phyloP scores from a whole-genome alignment of 2,113 vertebrate genomes.

The Percina caprodes region DNA sequence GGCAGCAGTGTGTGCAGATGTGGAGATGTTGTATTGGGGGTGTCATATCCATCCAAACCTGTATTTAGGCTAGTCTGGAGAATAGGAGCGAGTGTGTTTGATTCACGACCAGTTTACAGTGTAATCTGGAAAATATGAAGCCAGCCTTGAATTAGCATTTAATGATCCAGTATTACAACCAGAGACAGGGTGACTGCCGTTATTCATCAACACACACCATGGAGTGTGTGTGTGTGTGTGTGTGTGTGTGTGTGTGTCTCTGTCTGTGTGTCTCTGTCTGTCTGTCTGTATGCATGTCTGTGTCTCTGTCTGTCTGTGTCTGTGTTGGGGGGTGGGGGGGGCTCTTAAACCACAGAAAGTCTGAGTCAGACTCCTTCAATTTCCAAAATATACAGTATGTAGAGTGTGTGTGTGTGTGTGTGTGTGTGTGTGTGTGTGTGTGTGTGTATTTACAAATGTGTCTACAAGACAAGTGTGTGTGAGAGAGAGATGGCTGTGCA shows the following conservation, averaged over 20 bases:
- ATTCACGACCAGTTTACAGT: conserved; percentile 25
- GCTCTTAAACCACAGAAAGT: conserved; percentile 54
- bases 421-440: conserved; percentile 2
- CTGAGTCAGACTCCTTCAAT: conserved; percentile 59
- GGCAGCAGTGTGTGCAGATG: background rate
- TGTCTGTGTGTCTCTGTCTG: conserved; percentile 1
- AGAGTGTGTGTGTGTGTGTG: background rate
- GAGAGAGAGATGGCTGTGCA: conserved; percentile 1
- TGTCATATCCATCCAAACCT: background rate
- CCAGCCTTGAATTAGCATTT: conserved; percentile 51
- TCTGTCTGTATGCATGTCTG: conserved; percentile 6
- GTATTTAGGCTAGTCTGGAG: background rate
- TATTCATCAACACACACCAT: conserved; percentile 17
- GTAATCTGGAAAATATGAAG: conserved; percentile 66
- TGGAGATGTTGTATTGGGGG: conserved; percentile 3
- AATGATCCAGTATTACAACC: conserved; percentile 37
- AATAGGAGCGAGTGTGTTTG: conserved; percentile 10
- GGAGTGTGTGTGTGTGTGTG: conserved; percentile 2
- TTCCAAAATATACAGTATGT: background rate
- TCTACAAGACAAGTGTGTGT: background rate
- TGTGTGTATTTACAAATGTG: background rate
- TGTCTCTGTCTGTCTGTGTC: conserved; percentile 9
- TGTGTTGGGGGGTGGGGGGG: conserved; percentile 13
- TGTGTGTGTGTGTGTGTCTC: conserved; percentile 18
- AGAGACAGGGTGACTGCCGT: conserved; percentile 35